Evolutionary conservation across 1,140 invertebrate genomes (phyloP), one percentile per base, ranked within the genome.

Genomic region (Neomicropteryx cornuta): DNA sequence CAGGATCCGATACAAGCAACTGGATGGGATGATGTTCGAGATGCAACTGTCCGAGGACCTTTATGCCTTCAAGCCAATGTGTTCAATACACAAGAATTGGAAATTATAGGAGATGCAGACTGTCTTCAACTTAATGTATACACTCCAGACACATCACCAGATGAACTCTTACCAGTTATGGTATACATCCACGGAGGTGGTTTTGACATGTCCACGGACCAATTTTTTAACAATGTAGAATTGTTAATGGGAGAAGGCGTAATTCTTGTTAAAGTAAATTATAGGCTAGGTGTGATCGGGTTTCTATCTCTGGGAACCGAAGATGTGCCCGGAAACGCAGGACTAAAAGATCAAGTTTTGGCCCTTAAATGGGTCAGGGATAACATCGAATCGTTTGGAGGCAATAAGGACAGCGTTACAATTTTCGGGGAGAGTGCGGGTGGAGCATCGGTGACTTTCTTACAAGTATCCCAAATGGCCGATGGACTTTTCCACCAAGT

Each of bases 391-490:
- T 20, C 62, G 28, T 89, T 90, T 54, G 83, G 83, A 22, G 86
- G 85, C 1, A 76, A 83, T 53, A 60, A 70, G 0, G 53, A 75
- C 22, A 76, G 75, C 51, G 70, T 91, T 0, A 82, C 79, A 0
- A 64, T 82, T 5, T 79, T 81, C 44, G 83, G 83, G 0, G 79
- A 85, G 54, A 82, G 79, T 47, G 82, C 81, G 0, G 83, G 83
- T 2, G 77, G 77, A 0, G 77, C 65, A 4, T 74, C 74, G 34
- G 73, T 70, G 2, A 71, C 78, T 13, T 76, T 74, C 35, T 78
- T 78, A 47, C 72, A 83, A 68, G 59, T 77, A 3, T 80, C 76
- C 21, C 67, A 73, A 23, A 63, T 82, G 48, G 72, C 76, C 0
- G 63, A 60, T 52, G 81, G 80, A 0, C 42, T 73, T n/a, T 60